These are phyloP conservation scores for Pediacus dermestoides DNA, from an alignment of 2,888 invertebrate genomes.

Conservation along the genomic window DNA sequence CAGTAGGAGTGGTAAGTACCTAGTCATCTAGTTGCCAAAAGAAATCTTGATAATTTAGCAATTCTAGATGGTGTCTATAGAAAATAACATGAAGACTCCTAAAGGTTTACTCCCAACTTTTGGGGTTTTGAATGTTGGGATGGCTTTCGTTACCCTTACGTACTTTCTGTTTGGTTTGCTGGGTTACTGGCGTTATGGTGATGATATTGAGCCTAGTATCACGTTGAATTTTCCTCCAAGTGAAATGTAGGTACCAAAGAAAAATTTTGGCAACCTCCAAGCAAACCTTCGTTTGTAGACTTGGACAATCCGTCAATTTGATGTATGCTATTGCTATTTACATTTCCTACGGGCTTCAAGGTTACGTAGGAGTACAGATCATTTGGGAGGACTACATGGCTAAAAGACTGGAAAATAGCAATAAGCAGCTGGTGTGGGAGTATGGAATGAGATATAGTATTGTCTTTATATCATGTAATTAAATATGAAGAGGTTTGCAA, in stretches of 20 bases:
- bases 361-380: slow-evolving; percentile 83
- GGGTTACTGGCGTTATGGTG: slow-evolving; percentile 80
- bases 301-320: slow-evolving; percentile 61
- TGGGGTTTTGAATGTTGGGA: slow-evolving; percentile 80
- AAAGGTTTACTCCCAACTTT: slow-evolving; percentile 70
- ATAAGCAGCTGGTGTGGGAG: slow-evolving; percentile 39
- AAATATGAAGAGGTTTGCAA: neutral
- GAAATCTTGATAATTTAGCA: too few relatives aligned
- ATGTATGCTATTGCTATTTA: slow-evolving; percentile 69
- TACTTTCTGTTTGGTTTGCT: slow-evolving; percentile 79
- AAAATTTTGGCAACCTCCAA: neutral
- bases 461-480: slow-evolving; percentile 50
- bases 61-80: slow-evolving; percentile 82
- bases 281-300: slow-evolving; percentile 47
- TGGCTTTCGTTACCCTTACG: slow-evolving; percentile 70
- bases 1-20: slow-evolving; percentile 86
- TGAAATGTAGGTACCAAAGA: slow-evolving; percentile 54
- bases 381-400: slow-evolving; percentile 59
- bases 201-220: slow-evolving; percentile 66
- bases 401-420: slow-evolving; percentile 39
- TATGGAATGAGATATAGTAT: slow-evolving; percentile 44
- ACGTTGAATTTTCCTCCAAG: slow-evolving; percentile 73
- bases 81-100: slow-evolving; percentile 86
- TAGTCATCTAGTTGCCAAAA: neutral
- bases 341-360: slow-evolving; percentile 81